These are phyloP conservation scores for Alectoris magna DNA, from an alignment of 2,797 vertebrate genomes.

Conservation along the genomic window DNA sequence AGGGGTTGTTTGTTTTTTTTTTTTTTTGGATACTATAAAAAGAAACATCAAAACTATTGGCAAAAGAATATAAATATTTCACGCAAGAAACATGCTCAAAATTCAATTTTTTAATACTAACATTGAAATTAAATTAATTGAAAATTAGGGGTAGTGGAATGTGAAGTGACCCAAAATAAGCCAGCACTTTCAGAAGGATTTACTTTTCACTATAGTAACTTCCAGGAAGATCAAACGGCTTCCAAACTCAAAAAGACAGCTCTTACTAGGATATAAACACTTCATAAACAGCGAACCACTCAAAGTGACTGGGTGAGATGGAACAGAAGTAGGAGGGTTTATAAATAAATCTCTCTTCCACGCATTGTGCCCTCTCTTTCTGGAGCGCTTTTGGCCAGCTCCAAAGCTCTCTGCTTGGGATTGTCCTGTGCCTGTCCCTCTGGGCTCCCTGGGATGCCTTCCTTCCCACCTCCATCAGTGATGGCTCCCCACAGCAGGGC, in stretches of 20 bases:
- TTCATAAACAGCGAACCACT: background rate
- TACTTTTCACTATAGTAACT: slow-evolving; percentile 11
- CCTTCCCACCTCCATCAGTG: background rate
- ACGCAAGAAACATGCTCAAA: background rate
- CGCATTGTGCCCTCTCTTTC: background rate
- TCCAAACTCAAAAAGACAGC: background rate
- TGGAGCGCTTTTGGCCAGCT: background rate
- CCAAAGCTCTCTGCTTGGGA: background rate
- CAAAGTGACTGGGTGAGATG: background rate
- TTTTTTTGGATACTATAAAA: background rate
- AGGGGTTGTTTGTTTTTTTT: too few species aligned
- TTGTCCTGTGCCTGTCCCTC: background rate
- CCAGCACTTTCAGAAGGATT: background rate
- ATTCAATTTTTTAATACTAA: background rate
- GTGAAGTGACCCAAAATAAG: background rate
- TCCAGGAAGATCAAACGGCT: background rate
- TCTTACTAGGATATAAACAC: background rate
- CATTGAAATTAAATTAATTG: background rate
- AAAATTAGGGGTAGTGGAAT: background rate
- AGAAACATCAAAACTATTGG: background rate
- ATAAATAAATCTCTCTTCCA: background rate
- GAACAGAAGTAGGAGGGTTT: slow-evolving; percentile 23
- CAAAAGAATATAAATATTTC: background rate
- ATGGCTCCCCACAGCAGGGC: background rate
- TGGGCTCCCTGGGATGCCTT: background rate